Percentiles rank a stretch among this genome's conserved stretches.
These are phyloP conservation scores for Gobius niger DNA, from an alignment of 2,113 vertebrate genomes.

Conservation along the genomic window DNA sequence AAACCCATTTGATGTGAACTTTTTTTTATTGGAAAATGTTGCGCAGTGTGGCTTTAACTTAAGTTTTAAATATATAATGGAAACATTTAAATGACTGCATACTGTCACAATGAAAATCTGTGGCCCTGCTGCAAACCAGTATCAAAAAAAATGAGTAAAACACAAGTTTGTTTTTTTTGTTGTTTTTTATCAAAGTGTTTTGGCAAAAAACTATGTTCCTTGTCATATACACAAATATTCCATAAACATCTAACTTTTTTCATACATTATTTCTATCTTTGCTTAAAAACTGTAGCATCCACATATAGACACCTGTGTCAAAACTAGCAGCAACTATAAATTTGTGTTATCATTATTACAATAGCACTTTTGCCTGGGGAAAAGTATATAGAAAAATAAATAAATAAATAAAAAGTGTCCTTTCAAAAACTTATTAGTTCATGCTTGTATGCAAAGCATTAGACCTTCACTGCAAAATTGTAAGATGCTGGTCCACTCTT, in stretches of 20 bases:
- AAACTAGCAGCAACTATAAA: conserved; percentile 13
- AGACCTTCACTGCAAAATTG: conserved; percentile 2
- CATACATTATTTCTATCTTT: conserved; percentile 48
- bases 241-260: background rate
- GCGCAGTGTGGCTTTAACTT: no score
- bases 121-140: no score
- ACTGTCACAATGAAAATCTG: no score
- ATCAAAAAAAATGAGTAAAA: no score
- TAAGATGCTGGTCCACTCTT: conserved; percentile 19
- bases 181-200: no score
- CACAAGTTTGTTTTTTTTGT: no score
- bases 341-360: conserved; percentile 37
- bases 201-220: background rate
- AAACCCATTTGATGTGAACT: no score
- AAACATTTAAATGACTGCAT: no score
- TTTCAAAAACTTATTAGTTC: conserved; percentile 22
- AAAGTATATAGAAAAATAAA: conserved; percentile 71
- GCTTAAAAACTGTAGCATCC: conserved; percentile 19
- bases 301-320: conserved; percentile 21
- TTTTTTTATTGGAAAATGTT: no score
- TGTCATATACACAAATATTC: no score
- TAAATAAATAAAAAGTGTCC: conserved; percentile 71
- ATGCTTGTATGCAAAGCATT: background rate
- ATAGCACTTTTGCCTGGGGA: conserved; percentile 37
- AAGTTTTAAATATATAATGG: no score